These are phyloP conservation scores for Dolomedes plantarius DNA, from an alignment of 2,888 invertebrate species.

Conservation along the genomic window DNA sequence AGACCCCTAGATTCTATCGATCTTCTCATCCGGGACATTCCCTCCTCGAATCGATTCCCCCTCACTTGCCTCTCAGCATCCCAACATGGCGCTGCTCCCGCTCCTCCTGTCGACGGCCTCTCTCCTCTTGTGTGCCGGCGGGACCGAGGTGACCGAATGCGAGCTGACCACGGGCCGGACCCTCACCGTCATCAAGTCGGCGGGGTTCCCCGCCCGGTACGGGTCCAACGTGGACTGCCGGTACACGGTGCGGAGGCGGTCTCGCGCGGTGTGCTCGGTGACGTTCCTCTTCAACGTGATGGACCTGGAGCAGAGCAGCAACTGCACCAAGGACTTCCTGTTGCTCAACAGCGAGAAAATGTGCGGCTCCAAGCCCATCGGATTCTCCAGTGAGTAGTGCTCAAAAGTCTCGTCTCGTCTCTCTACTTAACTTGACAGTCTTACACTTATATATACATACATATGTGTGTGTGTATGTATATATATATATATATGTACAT, in stretches of 20 bases:
- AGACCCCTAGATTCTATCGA: conserved; percentile 68
- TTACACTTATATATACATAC: too few relatives aligned
- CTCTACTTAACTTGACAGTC: too few relatives aligned
- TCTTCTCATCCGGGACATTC: conserved; percentile 19
- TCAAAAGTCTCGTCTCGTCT: too few relatives aligned
- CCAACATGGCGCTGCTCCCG: conserved; percentile 20
- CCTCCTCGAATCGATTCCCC: background rate
- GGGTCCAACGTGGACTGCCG: conserved; percentile 66
- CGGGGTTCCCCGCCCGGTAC: conserved; percentile 62
- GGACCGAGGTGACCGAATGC: conserved; percentile 55
- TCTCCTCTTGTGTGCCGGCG: background rate
- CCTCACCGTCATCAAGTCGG: conserved; percentile 70
- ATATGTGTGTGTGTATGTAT: too few relatives aligned
- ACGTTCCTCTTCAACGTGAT: conserved; percentile 71
- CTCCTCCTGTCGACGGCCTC: background rate
- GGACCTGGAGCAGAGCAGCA: conserved; percentile 62
- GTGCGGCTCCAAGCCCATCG: conserved; percentile 69
- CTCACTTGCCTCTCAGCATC: conserved; percentile 13
- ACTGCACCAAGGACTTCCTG: conserved; percentile 68
- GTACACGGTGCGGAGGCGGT: conserved; percentile 56
- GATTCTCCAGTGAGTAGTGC: conserved; percentile 68
- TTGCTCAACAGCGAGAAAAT: conserved; percentile 58
- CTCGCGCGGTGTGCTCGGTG: conserved; percentile 61
- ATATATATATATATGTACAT: too few relatives aligned
- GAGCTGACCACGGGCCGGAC: conserved; percentile 64